Evolutionary conservation across 2,113 vertebrate species (phyloP), one percentile per base, ranked within the genome.

Genomic region (Camelus dromedarius): DNA sequence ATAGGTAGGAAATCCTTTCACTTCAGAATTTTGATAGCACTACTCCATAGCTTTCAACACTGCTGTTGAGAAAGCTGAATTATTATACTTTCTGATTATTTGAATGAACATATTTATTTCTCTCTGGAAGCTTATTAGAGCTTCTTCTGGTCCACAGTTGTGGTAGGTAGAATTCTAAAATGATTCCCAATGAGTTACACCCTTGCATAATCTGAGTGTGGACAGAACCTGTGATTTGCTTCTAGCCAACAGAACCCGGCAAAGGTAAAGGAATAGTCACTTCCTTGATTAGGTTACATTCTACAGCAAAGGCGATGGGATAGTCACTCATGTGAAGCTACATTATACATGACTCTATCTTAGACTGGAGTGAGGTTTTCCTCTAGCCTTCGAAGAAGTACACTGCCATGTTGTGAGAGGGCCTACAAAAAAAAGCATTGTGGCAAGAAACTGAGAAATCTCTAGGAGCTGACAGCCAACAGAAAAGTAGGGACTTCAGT

Each of bases 151-250:
- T 86, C 58, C 30, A 92, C 32, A 86, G 4, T 81, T 64, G 15
- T 52, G 72, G 56, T 73, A 52, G 28, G 42, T n/a, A 96, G n/a
- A 75, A 93, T 93, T 69, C 85, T 93, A 95, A 75, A 16, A 60
- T 75, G 22, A 76, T 3, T 18, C n/a, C 42, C n/a, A 56, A 22
- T 72, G 26, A 84, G 26, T 20, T 79, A 86, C 28, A n/a, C 32
- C 16, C 9, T 77, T 73, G 5, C 24, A 3, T 84, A 80, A 80
- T 58, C 58, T 85, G 64, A 85, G 11, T 22, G n/a, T 52, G 93
- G 26, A 73, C 13, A 80, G 48, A 95, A 93, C 48, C 16, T 20
- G 19, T 64, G 58, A 86, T 58, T 32, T 81, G 14, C 20, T 90
- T 86, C 50, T 67, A 93, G 66, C 28, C 28, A 54, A 52, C 15